Conservation (phyloP, 2,113 vertebrate species). For the Notarius quadriscutis region DNA sequence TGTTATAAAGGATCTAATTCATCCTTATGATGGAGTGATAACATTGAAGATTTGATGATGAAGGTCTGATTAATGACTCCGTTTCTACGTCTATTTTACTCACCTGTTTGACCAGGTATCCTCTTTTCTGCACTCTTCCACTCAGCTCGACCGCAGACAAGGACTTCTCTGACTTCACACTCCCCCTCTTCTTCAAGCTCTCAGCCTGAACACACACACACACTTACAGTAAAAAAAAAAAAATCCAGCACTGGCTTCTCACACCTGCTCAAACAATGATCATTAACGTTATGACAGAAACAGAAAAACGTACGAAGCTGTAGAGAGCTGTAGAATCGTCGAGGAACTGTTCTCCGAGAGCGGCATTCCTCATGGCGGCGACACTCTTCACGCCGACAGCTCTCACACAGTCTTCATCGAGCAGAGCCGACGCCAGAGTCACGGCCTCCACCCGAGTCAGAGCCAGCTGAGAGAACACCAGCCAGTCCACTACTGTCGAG, state of each 20-base stretch:
- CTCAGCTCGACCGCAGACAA: constrained; percentile 83
- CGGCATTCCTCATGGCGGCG: constrained; percentile 75
- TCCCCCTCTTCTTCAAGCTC: constrained; percentile 78
- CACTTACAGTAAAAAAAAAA: background rate
- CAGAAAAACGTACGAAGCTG: constrained; percentile 80
- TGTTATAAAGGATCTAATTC: background rate
- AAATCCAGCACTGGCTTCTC: background rate
- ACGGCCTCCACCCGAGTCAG: constrained; percentile 82
- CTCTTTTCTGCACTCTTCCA: constrained; percentile 86
- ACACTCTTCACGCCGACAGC: constrained; percentile 80
- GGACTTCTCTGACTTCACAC: constrained; percentile 78
- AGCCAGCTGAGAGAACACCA: constrained; percentile 81
- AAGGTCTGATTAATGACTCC: background rate
- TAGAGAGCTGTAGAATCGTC: constrained; percentile 91
- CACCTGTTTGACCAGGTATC: constrained; percentile 93
- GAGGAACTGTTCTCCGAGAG: constrained; percentile 83
- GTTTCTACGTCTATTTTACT: background rate
- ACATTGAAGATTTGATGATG: background rate
- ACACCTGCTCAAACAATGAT: background rate
- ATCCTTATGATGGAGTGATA: background rate
- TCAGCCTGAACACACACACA: constrained; percentile 74
- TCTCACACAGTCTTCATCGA: constrained; percentile 84
- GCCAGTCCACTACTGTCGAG: constrained; percentile 89
- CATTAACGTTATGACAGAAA: background rate
- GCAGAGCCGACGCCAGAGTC: constrained; percentile 85